phyloP scores from a whole-genome alignment of 2,888 invertebrate genomes.

The Rotaria magnacalcarata region DNA sequence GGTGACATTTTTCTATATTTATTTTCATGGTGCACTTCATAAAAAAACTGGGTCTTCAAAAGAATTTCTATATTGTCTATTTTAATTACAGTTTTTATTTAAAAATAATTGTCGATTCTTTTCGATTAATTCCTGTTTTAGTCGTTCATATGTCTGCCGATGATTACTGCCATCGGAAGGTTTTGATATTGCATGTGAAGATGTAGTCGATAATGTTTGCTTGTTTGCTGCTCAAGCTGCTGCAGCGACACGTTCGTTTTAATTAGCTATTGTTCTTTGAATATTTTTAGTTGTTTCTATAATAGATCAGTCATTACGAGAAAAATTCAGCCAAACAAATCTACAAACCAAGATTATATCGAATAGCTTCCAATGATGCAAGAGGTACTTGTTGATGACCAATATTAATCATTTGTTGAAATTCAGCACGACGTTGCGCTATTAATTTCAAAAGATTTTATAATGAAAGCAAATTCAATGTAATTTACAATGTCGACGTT shows the following conservation, averaged over 20 bases:
- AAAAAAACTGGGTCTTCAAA: background rate
- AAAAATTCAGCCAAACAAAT: background rate
- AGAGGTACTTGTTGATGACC: background rate
- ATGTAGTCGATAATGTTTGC: background rate
- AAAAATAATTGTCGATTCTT: constrained; percentile 32
- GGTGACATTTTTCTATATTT: background rate
- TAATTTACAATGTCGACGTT: background rate
- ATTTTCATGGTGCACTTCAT: background rate
- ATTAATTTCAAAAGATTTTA: background rate
- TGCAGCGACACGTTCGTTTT: background rate
- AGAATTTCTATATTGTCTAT: background rate
- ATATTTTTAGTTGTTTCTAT: constrained; percentile 11
- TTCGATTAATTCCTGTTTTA: constrained; percentile 16
- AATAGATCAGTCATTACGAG: too few relatives aligned
- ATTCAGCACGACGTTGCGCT: background rate
- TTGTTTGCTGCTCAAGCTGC: background rate
- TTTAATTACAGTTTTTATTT: constrained; percentile 6
- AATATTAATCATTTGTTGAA: background rate
- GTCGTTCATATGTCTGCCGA: background rate
- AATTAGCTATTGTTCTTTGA: constrained; percentile 5
- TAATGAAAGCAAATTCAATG: too few relatives aligned
- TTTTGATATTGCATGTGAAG: background rate
- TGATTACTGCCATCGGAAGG: background rate
- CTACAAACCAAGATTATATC: background rate
- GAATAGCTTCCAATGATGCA: background rate